These are phyloP conservation scores for Megaleporinus macrocephalus DNA, from an alignment of 2,113 vertebrate genomes.

Conservation along the genomic window DNA sequence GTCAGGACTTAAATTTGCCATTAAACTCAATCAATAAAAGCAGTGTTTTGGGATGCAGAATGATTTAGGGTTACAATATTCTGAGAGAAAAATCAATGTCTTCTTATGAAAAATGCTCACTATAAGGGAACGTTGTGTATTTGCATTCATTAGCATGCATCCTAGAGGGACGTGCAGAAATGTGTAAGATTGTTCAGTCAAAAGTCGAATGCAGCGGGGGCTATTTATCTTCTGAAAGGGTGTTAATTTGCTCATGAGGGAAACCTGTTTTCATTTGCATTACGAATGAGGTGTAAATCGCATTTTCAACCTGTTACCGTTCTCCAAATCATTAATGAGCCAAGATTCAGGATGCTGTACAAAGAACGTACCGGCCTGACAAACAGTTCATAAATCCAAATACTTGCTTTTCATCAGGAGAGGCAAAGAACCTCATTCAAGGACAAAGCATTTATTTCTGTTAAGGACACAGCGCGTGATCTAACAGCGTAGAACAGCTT, in stretches of 20 bases:
- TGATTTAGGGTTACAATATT: not conserved
- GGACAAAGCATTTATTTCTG: not conserved
- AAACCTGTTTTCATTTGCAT: slow-evolving; percentile 77
- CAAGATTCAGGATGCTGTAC: slow-evolving; percentile 61
- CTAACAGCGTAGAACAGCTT: not conserved
- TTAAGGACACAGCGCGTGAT: not conserved
- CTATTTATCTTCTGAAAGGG: slow-evolving; percentile 80
- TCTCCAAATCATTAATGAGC: slow-evolving; percentile 73
- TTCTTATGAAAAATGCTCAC: slow-evolving; percentile 13
- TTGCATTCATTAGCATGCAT: slow-evolving; percentile 73
- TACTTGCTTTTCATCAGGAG: not conserved
- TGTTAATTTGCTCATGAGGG: slow-evolving; percentile 79
- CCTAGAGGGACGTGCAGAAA: slow-evolving; percentile 64
- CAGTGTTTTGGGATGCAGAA: not conserved
- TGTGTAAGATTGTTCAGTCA: slow-evolving; percentile 75
- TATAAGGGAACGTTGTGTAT: slow-evolving; percentile 61
- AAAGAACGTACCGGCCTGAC: slow-evolving; percentile 67
- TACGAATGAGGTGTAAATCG: slow-evolving; percentile 73
- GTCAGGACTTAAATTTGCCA: not conserved
- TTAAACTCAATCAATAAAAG: not conserved
- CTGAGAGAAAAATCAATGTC: slow-evolving; percentile 22
- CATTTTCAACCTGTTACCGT: slow-evolving; percentile 71
- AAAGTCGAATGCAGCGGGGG: slow-evolving; percentile 78
- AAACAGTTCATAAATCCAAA: slow-evolving; percentile 64
- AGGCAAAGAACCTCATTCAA: not conserved